phyloP scores from a whole-genome alignment of 2,888 invertebrate genomes.

The Ophion slaviceki region DNA sequence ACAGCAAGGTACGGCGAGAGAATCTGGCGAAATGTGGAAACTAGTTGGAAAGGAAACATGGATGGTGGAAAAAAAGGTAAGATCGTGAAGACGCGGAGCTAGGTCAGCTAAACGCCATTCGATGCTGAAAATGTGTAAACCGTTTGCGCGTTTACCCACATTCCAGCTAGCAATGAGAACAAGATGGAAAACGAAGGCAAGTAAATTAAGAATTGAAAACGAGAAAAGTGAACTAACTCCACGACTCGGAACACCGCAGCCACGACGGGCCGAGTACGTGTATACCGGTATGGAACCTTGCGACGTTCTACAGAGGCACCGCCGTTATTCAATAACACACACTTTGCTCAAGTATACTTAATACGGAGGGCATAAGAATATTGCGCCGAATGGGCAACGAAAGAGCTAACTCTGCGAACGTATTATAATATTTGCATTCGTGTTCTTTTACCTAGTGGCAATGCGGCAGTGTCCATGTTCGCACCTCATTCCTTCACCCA shows the following conservation, averaged over 20 bases:
- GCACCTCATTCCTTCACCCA: slow-evolving; percentile 55
- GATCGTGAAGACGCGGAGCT: slow-evolving; percentile 12
- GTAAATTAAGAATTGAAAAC: slow-evolving; percentile 35
- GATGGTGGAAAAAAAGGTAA: neutral
- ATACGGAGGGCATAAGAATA: slow-evolving; percentile 29
- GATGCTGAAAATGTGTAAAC: slow-evolving; percentile 49
- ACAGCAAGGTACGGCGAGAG: slow-evolving; percentile 11
- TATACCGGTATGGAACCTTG: slow-evolving; percentile 28
- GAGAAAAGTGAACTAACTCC: slow-evolving; percentile 25
- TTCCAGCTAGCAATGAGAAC: slow-evolving; percentile 49
- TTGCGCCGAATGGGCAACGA: slow-evolving; percentile 31
- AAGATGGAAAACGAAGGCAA: slow-evolving; percentile 42
- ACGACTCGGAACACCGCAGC: slow-evolving; percentile 12
- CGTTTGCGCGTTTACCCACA: slow-evolving; percentile 33
- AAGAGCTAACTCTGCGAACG: slow-evolving; percentile 32
- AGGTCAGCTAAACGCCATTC: slow-evolving; percentile 41
- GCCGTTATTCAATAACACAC: slow-evolving; percentile 76
- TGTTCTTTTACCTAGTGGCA: slow-evolving; percentile 40
- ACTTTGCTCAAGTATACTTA: slow-evolving; percentile 27
- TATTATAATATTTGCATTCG: slow-evolving; percentile 61
- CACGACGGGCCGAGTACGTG: slow-evolving; percentile 20
- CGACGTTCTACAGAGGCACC: slow-evolving; percentile 34
- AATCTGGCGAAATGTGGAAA: slow-evolving; percentile 24
- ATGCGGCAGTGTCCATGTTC: slow-evolving; percentile 34
- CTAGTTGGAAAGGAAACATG: slow-evolving; percentile 18